phyloP scores from a whole-genome alignment of 2,888 invertebrate genomes.

The Thelaira solivaga region DNA sequence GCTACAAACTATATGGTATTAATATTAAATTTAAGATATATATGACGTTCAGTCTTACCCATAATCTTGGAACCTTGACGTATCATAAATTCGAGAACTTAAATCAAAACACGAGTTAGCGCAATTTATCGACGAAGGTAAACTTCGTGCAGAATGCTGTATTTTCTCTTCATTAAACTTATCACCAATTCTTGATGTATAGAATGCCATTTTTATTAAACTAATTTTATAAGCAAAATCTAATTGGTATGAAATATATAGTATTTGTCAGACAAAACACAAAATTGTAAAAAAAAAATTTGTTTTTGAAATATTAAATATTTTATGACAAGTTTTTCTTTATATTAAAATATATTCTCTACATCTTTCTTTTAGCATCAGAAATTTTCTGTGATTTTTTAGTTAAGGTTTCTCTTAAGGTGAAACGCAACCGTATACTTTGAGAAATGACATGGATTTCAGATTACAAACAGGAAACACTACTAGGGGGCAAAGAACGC shows the following conservation, averaged over 20 bases:
- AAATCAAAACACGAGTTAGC: constrained; percentile 41
- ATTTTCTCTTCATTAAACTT: constrained; percentile 65
- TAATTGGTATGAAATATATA: constrained; percentile 24
- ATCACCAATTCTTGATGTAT: constrained; percentile 66
- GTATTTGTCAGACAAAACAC: not conserved
- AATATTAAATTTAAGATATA: not conserved
- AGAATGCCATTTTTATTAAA: constrained; percentile 66
- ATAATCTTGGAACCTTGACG: constrained; percentile 43
- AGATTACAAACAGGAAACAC: too few relatives aligned
- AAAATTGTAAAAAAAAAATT: not conserved
- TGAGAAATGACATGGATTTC: too few relatives aligned
- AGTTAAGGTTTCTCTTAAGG: too few relatives aligned
- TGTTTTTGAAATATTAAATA: not conserved
- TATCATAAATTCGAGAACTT: constrained; percentile 63
- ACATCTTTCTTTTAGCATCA: not conserved
- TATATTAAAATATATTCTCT: not conserved
- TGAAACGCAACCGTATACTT: too few relatives aligned
- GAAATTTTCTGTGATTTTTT: too few relatives aligned
- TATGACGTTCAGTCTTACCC: not conserved
- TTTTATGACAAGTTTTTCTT: constrained; percentile 2
- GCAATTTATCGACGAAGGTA: constrained; percentile 41
- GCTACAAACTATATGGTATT: constrained; percentile 57
- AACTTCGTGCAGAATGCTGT: constrained; percentile 59
- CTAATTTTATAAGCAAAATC: not conserved
- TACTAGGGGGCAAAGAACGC: too few relatives aligned